A percentile compares a stretch with the other conserved stretches of the same genome.
phyloP scores from a whole-genome alignment of 1,140 invertebrate species.

The Branchinecta lynchi region DNA sequence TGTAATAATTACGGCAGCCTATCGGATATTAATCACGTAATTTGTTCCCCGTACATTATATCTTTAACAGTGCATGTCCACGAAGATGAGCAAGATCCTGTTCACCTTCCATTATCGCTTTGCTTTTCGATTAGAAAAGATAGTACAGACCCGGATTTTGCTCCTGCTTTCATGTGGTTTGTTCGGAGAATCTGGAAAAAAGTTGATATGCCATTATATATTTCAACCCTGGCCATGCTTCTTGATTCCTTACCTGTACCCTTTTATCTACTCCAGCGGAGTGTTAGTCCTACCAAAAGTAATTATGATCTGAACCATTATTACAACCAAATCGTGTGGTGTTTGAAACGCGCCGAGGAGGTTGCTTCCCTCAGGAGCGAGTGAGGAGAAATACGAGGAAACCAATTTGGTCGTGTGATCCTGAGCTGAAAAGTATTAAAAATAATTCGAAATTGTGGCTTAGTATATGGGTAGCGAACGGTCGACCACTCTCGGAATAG shows the following conservation, averaged over 20 bases:
- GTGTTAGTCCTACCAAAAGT: background rate
- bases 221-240: slow-evolving; percentile 8
- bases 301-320: too few relatives aligned
- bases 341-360: too few relatives aligned
- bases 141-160: background rate
- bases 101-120: background rate
- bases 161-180: slow-evolving; percentile 3
- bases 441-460: background rate
- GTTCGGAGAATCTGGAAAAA: background rate
- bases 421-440: slow-evolving; percentile 1
- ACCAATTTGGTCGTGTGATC: slow-evolving; percentile 8
- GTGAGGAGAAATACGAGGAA: too few relatives aligned
- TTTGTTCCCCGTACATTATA: slow-evolving; percentile 5
- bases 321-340: too few relatives aligned
- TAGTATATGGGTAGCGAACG: background rate
- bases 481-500: background rate
- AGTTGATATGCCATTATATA: slow-evolving; percentile 1
- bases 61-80: slow-evolving; percentile 9
- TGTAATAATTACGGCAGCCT: slow-evolving; percentile 4
- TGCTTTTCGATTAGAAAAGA: too few relatives aligned
- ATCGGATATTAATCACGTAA: slow-evolving; percentile 10
- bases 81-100: slow-evolving; percentile 5
- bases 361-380: too few relatives aligned
- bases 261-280: slow-evolving; percentile 5
- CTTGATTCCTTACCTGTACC: slow-evolving; percentile 1